phyloP scores from a whole-genome alignment of 2,113 vertebrate species.

The Catharus minimus region DNA sequence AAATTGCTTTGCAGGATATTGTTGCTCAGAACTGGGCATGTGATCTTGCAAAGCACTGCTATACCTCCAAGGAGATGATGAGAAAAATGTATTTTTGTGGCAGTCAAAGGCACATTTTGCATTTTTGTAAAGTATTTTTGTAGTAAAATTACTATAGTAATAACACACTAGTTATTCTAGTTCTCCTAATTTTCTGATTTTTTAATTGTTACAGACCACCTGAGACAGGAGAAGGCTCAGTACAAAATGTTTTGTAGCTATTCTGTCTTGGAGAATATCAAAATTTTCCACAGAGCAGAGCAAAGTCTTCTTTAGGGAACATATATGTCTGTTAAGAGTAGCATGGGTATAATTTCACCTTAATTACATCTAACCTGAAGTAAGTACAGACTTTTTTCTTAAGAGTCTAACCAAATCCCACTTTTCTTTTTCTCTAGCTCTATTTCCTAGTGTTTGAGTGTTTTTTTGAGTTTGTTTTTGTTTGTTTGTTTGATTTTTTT shows the following conservation, averaged over 20 bases:
- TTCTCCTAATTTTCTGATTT: neutral
- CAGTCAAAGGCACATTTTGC: neutral
- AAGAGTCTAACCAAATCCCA: neutral
- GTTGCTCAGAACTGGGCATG: neutral
- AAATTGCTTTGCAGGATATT: neutral
- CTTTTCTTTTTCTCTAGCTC: neutral
- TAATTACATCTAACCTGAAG: neutral
- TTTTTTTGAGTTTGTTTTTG: too few relatives aligned
- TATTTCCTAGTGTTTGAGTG: neutral
- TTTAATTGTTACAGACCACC: neutral
- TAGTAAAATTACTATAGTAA: neutral
- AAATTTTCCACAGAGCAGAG: neutral
- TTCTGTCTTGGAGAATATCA: neutral
- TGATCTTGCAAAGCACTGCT: neutral
- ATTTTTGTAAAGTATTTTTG: neutral
- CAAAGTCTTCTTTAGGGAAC: neutral
- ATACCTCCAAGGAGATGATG: neutral
- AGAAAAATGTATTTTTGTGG: neutral
- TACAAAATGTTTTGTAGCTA: neutral
- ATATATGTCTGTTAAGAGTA: neutral
- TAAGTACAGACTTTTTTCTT: neutral
- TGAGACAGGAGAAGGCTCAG: neutral
- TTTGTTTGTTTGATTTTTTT: too few relatives aligned
- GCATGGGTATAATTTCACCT: neutral
- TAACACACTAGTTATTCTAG: neutral